Base-by-base conservation (phyloP, 1,140 invertebrate genomes). In the Bombus waltoni region DNA sequence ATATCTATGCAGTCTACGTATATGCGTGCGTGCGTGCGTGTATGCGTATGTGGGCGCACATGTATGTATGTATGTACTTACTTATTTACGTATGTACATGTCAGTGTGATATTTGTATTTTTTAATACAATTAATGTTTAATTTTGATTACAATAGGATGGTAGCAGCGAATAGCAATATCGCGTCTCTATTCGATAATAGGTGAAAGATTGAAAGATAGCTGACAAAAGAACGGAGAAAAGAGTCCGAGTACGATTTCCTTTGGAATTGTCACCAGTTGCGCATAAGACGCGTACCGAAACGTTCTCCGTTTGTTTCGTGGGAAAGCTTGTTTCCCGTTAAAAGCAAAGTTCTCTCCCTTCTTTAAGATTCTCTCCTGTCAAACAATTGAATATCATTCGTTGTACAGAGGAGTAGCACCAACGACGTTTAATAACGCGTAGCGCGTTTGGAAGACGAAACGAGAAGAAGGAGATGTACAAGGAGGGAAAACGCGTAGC, bases 401-500 rank as follows among this genome's bases (percentile, higher is more conserved):
- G 62, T 86, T 86, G 76, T 57, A 59, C n/a, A 57, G 47, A 78
- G 38, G 77, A 78, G 47, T 68, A 68, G 66, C 66, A 68, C 66
- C 66, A 25, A 44, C 44, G 22, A 59, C 53, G 42, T 57, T 62
- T 65, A 0, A 9, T 38, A n/a, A 65, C 53, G 40, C 38, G 38
- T 47, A 73, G 4, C 5, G n/a, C 15, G 38, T 68, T 70, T 85
- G 68, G 81, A 83, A 85, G 79, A 85, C 70, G 38, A 90, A 89
- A 90, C 35, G 68, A 90, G 73, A 72, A 68, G 53, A 40, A 57
- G 65, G n/a, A 62, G 57, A 77, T 11, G 53, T 59, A 53, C n/a
- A 85, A 62, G 75, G 44, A 86, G 65, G 22, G 70, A 80, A 89
- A 89, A 88, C 76, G 75, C 53, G n/a, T 32, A 25, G n/a, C 3